A percentile compares a stretch with the other conserved stretches of the same genome.
phyloP scores from a whole-genome alignment of 2,888 invertebrate genomes.

The Pyrochroa serraticornis region DNA sequence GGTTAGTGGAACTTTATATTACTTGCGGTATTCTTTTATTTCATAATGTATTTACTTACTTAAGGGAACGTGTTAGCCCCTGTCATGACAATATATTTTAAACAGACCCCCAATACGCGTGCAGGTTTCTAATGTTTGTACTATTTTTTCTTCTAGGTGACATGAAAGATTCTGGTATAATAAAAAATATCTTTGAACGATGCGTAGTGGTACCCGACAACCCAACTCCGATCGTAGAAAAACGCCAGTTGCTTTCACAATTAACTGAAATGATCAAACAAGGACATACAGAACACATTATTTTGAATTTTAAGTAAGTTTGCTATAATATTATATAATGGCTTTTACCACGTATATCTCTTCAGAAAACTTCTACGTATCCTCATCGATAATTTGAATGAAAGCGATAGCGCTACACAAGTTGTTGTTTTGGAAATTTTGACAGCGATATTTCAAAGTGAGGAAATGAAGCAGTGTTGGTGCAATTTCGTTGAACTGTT shows the following conservation, averaged over 20 bases:
- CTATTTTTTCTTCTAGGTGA: conserved; percentile 34
- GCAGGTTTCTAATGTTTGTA: too few relatives aligned
- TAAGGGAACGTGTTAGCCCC: too few relatives aligned
- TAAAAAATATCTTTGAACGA: conserved; percentile 54
- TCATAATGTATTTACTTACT: too few relatives aligned
- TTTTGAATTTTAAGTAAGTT: conserved; percentile 60
- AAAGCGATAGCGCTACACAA: conserved; percentile 67
- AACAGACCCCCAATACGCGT: too few relatives aligned
- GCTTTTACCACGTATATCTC: too few relatives aligned
- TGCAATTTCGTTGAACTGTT: conserved; percentile 90
- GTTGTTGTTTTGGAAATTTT: conserved; percentile 81
- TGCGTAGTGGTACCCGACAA: conserved; percentile 47
- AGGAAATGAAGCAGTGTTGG: conserved; percentile 79
- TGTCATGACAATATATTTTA: too few relatives aligned
- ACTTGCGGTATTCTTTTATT: too few relatives aligned
- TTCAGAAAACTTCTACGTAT: conserved; percentile 73
- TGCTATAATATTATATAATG: neutral
- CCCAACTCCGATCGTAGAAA: conserved; percentile 51
- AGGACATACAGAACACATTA: conserved; percentile 60
- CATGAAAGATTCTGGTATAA: conserved; percentile 53
- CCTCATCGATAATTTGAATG: conserved; percentile 74
- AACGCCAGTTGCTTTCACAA: conserved; percentile 54
- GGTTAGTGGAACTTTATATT: conserved; percentile 38
- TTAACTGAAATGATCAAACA: conserved; percentile 60
- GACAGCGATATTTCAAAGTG: conserved; percentile 82